Conservation (phyloP, 2,888 invertebrate species). For the Synanthedon andrenaeformis region DNA sequence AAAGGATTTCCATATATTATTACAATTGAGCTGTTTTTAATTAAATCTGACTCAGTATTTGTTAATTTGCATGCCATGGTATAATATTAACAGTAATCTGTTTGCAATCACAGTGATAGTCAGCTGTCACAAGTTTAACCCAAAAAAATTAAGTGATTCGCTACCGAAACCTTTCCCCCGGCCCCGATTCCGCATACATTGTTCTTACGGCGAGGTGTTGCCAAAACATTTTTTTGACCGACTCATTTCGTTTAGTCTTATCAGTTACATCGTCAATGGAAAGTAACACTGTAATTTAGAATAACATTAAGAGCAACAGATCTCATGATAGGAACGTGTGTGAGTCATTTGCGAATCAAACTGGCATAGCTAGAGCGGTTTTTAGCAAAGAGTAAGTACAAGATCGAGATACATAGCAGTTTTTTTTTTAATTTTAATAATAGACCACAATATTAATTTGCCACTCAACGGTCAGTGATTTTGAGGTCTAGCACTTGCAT, state of each 20-base stretch:
- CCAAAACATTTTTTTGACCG: conserved; percentile 22
- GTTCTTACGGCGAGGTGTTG: background rate
- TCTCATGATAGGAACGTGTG: conserved; percentile 14
- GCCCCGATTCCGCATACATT: background rate
- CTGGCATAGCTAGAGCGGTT: background rate
- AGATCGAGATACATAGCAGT: too few relatives aligned
- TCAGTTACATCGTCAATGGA: conserved; percentile 24
- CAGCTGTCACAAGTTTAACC: too few relatives aligned
- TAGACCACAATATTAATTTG: background rate
- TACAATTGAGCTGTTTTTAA: too few relatives aligned
- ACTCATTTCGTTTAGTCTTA: conserved; percentile 31
- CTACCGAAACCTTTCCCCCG: background rate
- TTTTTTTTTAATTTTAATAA: too few relatives aligned
- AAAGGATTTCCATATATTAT: too few relatives aligned
- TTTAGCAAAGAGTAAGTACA: background rate
- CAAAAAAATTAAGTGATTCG: too few relatives aligned
- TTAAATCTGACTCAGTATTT: too few relatives aligned
- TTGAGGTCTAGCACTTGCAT: background rate
- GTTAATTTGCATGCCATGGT: too few relatives aligned
- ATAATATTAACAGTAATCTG: too few relatives aligned
- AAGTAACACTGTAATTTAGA: conserved; percentile 21
- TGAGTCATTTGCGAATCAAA: too few relatives aligned
- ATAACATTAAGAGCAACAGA: conserved; percentile 10
- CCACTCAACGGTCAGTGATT: background rate
- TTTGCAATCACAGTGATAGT: too few relatives aligned